A percentile compares a stretch with the other conserved stretches of the same genome.
Conservation (phyloP, 23 tunicate genomes). For the Styela clava region DNA sequence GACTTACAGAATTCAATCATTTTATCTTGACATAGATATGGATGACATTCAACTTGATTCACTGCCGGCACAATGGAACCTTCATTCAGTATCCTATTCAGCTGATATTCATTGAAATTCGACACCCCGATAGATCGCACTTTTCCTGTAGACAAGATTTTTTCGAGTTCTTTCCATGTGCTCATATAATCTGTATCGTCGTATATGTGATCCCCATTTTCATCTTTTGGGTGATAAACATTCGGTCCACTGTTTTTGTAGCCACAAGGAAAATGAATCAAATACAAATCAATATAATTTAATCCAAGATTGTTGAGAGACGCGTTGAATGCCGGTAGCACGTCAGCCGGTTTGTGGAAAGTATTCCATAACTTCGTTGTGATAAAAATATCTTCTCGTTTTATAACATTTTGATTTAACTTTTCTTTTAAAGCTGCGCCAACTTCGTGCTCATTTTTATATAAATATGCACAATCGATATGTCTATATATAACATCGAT, state of each 20-base stretch:
- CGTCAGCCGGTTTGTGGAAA: constrained; percentile 22
- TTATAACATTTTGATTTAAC: not conserved
- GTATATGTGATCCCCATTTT: constrained; percentile 3
- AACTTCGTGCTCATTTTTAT: constrained; percentile 1
- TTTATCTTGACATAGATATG: constrained; percentile 26
- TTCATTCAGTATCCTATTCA: constrained; percentile 20
- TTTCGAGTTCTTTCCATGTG: constrained; percentile 35
- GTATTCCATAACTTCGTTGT: constrained; percentile 32
- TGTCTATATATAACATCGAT: constrained; percentile 10
- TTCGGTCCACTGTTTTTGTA: not conserved
- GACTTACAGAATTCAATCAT: not conserved
- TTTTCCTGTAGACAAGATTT: constrained; percentile 8
- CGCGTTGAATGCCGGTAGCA: constrained; percentile 5
- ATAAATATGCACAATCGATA: constrained; percentile 18
- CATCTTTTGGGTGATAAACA: constrained; percentile 16
- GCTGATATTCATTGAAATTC: constrained; percentile 45
- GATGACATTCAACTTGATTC: constrained; percentile 53
- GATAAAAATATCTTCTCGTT: constrained; percentile 28
- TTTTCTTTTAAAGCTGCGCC: constrained; percentile 1
- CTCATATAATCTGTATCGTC: constrained; percentile 22
- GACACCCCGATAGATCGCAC: constrained; percentile 43
- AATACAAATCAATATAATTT: constrained; percentile 26
- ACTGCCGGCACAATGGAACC: constrained; percentile 34
- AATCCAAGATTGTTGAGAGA: constrained; percentile 9
- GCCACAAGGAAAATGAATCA: constrained; percentile 24